phyloP scores from a whole-genome alignment of 2,797 vertebrate species.

The Hylomyscus alleni region DNA sequence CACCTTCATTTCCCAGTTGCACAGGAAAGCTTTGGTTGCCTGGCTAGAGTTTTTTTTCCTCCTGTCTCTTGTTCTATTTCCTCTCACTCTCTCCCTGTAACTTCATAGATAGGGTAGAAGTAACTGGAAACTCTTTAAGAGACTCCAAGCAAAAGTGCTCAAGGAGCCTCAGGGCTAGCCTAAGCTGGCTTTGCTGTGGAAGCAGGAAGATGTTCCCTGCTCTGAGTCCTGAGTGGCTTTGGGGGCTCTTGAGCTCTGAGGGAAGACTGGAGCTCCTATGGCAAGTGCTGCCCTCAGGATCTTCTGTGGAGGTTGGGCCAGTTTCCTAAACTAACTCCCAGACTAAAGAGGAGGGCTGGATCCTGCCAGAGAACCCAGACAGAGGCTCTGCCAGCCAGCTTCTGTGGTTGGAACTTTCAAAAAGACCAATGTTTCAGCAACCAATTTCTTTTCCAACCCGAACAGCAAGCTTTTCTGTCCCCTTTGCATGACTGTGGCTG shows the following conservation, averaged over 20 bases:
- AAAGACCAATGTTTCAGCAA: slow-evolving; percentile 85
- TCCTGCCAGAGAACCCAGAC: slow-evolving; percentile 74
- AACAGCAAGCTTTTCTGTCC: slow-evolving; percentile 83
- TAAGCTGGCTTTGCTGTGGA: slow-evolving; percentile 62
- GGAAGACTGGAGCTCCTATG: slow-evolving; percentile 73
- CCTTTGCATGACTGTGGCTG: slow-evolving; percentile 80
- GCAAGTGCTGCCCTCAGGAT: slow-evolving; percentile 68
- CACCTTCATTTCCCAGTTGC: slow-evolving; percentile 72
- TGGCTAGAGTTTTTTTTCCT: slow-evolving; percentile 1
- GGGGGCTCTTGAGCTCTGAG: slow-evolving; percentile 73
- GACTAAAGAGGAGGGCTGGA: slow-evolving; percentile 76
- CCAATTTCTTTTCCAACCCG: slow-evolving; percentile 82
- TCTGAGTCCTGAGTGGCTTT: slow-evolving; percentile 55
- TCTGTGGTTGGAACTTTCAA: slow-evolving; percentile 84
- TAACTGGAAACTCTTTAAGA: slow-evolving; percentile 74
- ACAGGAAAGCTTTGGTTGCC: slow-evolving; percentile 46
- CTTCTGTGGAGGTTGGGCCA: slow-evolving; percentile 70
- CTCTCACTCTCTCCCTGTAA: slow-evolving; percentile 11
- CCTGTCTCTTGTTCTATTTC: not conserved
- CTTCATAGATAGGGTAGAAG: slow-evolving; percentile 32
- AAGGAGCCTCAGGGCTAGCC: slow-evolving; percentile 64
- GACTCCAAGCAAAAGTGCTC: slow-evolving; percentile 71
- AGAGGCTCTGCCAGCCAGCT: slow-evolving; percentile 79
- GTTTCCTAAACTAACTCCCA: slow-evolving; percentile 83
- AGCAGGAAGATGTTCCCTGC: slow-evolving; percentile 59